These are phyloP conservation scores for Ichneumoninae sp. DNA, from an alignment of 2,888 invertebrate species.

Conservation along the genomic window DNA sequence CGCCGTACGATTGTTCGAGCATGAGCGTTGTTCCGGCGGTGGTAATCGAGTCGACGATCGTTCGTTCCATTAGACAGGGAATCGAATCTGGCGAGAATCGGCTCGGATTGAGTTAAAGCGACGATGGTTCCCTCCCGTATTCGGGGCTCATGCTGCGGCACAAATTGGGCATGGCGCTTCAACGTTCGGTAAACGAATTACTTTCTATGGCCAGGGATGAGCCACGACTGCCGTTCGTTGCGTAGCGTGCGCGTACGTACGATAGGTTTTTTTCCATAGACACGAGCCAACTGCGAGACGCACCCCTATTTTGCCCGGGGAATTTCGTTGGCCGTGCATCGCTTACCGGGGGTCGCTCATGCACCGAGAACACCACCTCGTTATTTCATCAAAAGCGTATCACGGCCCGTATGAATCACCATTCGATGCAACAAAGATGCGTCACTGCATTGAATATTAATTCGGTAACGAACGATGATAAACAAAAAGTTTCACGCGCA, in stretches of 20 bases:
- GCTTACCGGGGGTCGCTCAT: constrained; percentile 38
- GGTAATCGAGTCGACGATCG: constrained; percentile 66
- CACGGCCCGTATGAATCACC: constrained; percentile 28
- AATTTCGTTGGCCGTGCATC: constrained; percentile 46
- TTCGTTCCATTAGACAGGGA: constrained; percentile 67
- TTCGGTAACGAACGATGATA: not conserved
- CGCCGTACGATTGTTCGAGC: not conserved
- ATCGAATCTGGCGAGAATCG: constrained; percentile 67
- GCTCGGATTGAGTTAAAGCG: constrained; percentile 70
- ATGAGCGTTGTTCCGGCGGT: not conserved
- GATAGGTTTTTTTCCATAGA: constrained; percentile 16
- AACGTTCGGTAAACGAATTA: constrained; percentile 70
- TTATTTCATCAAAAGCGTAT: constrained; percentile 64
- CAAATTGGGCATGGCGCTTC: constrained; percentile 67
- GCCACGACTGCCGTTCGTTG: constrained; percentile 45
- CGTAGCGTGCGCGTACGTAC: constrained; percentile 13
- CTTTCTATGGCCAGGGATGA: constrained; percentile 53
- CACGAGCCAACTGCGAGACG: constrained; percentile 53
- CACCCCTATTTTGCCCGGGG: constrained; percentile 43
- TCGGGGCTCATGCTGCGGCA: constrained; percentile 54
- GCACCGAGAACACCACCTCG: constrained; percentile 38
- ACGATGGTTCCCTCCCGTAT: constrained; percentile 39
- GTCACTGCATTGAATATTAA: not conserved
- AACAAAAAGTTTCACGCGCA: not conserved
- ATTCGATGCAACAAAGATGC: constrained; percentile 26